Evolutionary conservation across 2,113 vertebrate genomes (phyloP).

Genomic region (Platysternon megacephalum): DNA sequence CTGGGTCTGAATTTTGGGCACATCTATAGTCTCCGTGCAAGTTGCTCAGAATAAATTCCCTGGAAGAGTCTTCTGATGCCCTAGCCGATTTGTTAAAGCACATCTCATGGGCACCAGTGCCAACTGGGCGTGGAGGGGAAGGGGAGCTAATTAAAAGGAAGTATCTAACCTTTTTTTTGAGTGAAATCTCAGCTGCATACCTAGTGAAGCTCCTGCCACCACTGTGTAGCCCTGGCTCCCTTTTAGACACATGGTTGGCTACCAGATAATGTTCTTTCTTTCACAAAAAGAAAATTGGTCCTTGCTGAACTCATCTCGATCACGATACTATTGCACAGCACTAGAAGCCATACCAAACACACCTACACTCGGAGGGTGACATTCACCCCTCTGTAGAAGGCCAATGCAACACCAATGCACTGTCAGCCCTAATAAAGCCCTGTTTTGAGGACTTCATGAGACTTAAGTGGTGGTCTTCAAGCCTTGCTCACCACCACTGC

Average conservation of each 20-base stretch:
- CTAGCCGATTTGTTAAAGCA: neutral
- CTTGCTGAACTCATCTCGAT: neutral
- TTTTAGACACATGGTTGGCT: neutral
- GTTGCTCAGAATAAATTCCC: neutral
- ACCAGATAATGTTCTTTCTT: rapidly evolving
- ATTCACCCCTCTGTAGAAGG: rapidly evolving
- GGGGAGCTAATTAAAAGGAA: neutral
- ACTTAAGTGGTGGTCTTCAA: neutral
- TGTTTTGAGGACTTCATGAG: neutral
- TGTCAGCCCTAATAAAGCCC: neutral
- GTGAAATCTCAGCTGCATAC: neutral
- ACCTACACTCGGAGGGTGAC: rapidly evolving
- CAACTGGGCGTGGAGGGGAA: neutral
- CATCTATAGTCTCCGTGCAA: rapidly evolving
- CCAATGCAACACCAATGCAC: neutral
- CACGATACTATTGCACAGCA: rapidly evolving
- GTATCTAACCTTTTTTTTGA: neutral
- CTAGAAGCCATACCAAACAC: neutral
- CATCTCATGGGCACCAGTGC: neutral
- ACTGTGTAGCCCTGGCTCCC: neutral
- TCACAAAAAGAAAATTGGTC: neutral
- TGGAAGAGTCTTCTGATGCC: neutral
- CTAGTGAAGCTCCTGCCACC: neutral
- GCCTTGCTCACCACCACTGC: neutral
- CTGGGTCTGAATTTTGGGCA: neutral